These are phyloP conservation scores for Morbakka virulenta DNA, from an alignment of 30 jellyfish, hydroid and myxozoan genomes.

Conservation along the genomic window DNA sequence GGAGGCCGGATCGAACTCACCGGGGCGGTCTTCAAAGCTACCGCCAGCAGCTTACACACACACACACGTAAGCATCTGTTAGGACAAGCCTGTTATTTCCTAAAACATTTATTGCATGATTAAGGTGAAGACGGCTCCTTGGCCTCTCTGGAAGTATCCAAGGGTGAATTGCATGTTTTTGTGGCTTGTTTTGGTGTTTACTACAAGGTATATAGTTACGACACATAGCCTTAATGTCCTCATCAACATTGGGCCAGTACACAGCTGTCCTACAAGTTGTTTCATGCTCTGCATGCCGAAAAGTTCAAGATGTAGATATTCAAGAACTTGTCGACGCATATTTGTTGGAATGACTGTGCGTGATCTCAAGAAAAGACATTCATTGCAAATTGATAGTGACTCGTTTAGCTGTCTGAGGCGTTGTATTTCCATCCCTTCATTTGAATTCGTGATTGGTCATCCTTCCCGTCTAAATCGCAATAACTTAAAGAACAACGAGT, in stretches of 20 bases:
- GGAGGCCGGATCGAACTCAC: no score
- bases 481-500: background rate
- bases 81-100: conserved; percentile 23
- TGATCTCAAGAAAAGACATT: conserved; percentile 18
- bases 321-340: conserved; percentile 4
- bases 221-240: background rate
- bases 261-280: conserved; percentile 21
- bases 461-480: conserved; percentile 14
- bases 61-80: conserved; percentile 32
- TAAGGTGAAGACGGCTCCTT: no score
- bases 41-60: no score
- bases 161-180: background rate
- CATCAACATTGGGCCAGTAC: conserved; percentile 44
- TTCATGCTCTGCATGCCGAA: conserved; percentile 30
- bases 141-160: conserved; percentile 8
- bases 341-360: conserved; percentile 13
- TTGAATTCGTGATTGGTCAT: background rate
- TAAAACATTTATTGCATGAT: no score
- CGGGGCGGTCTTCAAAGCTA: no score
- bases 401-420: conserved; percentile 3
- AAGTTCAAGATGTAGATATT: conserved; percentile 31
- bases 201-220: conserved; percentile 3
- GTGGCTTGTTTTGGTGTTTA: conserved; percentile 18
- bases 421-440: background rate
- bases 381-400: background rate